Conservation (phyloP, 2,888 invertebrate species). For the Stenichneumon culpator region DNA sequence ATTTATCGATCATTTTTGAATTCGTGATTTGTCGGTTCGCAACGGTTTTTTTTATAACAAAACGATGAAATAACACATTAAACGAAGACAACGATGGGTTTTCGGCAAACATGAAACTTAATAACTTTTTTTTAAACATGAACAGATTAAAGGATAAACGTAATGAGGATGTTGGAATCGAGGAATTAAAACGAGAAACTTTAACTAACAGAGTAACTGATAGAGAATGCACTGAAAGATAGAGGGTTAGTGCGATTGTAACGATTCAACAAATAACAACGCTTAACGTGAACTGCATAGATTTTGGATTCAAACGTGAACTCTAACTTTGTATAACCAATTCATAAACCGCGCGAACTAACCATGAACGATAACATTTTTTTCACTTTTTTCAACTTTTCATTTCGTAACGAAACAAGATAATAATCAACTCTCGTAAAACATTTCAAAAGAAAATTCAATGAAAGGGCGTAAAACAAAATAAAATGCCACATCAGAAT, state of each 20-base stretch:
- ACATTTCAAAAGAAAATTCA: conserved; percentile 57
- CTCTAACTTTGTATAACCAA: conserved; percentile 63
- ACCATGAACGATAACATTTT: conserved; percentile 60
- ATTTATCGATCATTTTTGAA: conserved; percentile 11
- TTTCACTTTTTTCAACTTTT: neutral
- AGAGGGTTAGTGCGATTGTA: conserved; percentile 59
- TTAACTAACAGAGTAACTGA: conserved; percentile 65
- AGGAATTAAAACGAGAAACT: conserved; percentile 65
- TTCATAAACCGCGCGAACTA: conserved; percentile 55
- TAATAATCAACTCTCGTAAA: conserved; percentile 59
- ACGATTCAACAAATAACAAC: conserved; percentile 73
- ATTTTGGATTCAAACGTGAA: conserved; percentile 69
- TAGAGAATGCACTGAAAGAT: conserved; percentile 50
- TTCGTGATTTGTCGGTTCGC: conserved; percentile 51
- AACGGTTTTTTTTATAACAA: conserved; percentile 33
- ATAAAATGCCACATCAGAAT: conserved; percentile 56
- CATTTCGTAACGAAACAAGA: conserved; percentile 61
- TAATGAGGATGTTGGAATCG: conserved; percentile 64
- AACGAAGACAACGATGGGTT: conserved; percentile 25
- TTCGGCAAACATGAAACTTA: conserved; percentile 65
- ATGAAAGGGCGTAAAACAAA: conserved; percentile 40
- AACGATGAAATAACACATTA: conserved; percentile 41
- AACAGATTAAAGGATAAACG: conserved; percentile 64
- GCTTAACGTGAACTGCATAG: conserved; percentile 74
- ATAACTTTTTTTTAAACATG: conserved; percentile 43